phyloP scores from a whole-genome alignment of 2,888 invertebrate genomes.

The Pelosia muscerda region DNA sequence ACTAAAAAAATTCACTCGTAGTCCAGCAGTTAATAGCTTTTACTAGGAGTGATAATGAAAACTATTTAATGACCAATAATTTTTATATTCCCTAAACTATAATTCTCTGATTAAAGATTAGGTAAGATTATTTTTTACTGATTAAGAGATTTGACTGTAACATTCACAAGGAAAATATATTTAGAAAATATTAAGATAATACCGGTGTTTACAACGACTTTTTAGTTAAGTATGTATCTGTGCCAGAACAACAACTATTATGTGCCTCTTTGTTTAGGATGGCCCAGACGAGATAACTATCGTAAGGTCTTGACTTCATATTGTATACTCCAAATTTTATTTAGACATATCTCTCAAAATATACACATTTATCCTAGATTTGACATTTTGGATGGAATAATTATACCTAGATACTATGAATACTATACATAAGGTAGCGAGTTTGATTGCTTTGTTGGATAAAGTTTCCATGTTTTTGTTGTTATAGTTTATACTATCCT shows the following conservation, averaged over 20 bases:
- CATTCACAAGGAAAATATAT: slow-evolving; percentile 2
- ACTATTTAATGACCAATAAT: not conserved
- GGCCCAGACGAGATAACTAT: not conserved
- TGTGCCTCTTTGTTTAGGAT: not conserved
- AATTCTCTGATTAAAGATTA: not conserved
- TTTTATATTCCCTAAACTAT: not conserved
- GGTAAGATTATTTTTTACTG: not conserved
- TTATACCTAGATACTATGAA: too few species aligned
- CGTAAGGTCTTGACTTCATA: not conserved
- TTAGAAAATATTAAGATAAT: slow-evolving; percentile 6
- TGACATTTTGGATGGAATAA: too few species aligned
- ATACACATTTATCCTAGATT: too few species aligned
- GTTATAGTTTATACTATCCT: too few species aligned
- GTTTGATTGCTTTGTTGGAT: too few species aligned
- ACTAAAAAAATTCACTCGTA: too few species aligned
- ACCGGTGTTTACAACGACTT: not conserved
- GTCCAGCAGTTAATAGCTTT: too few species aligned
- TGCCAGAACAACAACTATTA: not conserved
- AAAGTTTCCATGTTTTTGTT: too few species aligned
- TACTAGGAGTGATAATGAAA: too few species aligned
- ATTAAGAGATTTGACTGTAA: not conserved
- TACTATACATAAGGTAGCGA: too few species aligned
- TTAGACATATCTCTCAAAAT: not conserved
- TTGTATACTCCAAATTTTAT: not conserved
- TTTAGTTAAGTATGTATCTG: not conserved